phyloP scores from a whole-genome alignment of 1,140 invertebrate genomes.

The Nephotettix cincticeps region DNA sequence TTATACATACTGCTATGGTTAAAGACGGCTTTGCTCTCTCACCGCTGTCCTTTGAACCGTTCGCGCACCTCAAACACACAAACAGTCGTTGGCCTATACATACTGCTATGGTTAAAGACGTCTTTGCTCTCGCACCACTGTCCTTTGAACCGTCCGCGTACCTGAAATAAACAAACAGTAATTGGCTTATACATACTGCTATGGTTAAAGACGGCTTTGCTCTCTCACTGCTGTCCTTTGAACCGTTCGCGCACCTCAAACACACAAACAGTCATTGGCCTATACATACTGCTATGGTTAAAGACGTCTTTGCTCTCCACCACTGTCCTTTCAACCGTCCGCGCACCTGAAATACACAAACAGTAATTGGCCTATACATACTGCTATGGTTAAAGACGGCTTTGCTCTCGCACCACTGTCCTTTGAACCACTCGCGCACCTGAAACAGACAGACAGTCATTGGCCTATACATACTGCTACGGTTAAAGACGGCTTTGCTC shows the following conservation, averaged over 20 bases:
- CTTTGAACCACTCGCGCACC: constrained; percentile 78
- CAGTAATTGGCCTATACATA: constrained; percentile 59
- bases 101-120: background rate
- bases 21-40: too few species aligned
- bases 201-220: constrained; percentile 67
- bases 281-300: background rate
- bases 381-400: constrained; percentile 63
- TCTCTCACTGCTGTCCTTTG: constrained; percentile 79
- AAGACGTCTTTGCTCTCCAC: background rate
- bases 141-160: too few species aligned
- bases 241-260: constrained; percentile 79
- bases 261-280: constrained; percentile 40
- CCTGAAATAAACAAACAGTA: too few species aligned
- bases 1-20: too few species aligned
- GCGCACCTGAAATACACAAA: constrained; percentile 39
- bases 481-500: constrained; percentile 69
- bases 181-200: constrained; percentile 60
- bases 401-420: constrained; percentile 80
- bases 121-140: background rate
- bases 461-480: constrained; percentile 62
- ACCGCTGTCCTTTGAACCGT: too few species aligned
- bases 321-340: background rate
- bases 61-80: too few species aligned
- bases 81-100: too few species aligned
- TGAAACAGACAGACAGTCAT: constrained; percentile 52